Evolutionary conservation across 2,888 invertebrate species (phyloP), one percentile per base, ranked within the genome.

Genomic region (Seira sanloemensis): DNA sequence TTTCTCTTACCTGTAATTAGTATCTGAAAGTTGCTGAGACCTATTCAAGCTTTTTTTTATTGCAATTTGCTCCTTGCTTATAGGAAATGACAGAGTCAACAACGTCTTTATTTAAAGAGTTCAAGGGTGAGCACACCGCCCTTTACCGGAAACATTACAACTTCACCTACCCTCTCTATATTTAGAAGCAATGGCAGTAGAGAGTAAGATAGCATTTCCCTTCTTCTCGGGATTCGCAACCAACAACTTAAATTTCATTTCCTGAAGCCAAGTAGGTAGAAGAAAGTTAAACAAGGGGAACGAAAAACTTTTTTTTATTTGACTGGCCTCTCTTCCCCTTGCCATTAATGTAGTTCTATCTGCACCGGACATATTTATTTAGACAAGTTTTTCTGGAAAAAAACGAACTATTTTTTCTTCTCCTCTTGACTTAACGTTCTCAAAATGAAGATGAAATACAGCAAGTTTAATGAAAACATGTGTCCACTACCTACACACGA

Each of bases 361-460:
- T 82, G 81, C 76, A 72, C 54, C 65, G 66, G 81, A 82, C 81
- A 76, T 82, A 76, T 82, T 82, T 82, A 82, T 82, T 71, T 76
- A 75, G 62, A 12, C 2, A 62, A 62, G 62, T 62, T 62, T 7
- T n/a, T n/a, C n/a, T n/a, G n/a, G n/a, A n/a, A n/a, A n/a, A n/a
- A n/a, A n/a, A n/a, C n/a, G n/a, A n/a, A n/a, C n/a, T n/a, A n/a
- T n/a, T n/a, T 50, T 7, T 50, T 50, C 50, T 50, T 50, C 50
- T 50, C n/a, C 50, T 16, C 50, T n/a, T n/a, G 16, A 50, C 12
- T 7, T 2, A 12, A 50, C 16, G 50, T 12, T 7, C n/a, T 50
- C 16, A 18, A 16, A 50, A 50, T n/a, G 16, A 7, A 50, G n/a
- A 2, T 7, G 50, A 50, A 18, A 50, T 50, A 50, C n/a, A 50